These are phyloP conservation scores for Catharus ustulatus DNA, from an alignment of 2,797 vertebrate species.

Conservation along the genomic window DNA sequence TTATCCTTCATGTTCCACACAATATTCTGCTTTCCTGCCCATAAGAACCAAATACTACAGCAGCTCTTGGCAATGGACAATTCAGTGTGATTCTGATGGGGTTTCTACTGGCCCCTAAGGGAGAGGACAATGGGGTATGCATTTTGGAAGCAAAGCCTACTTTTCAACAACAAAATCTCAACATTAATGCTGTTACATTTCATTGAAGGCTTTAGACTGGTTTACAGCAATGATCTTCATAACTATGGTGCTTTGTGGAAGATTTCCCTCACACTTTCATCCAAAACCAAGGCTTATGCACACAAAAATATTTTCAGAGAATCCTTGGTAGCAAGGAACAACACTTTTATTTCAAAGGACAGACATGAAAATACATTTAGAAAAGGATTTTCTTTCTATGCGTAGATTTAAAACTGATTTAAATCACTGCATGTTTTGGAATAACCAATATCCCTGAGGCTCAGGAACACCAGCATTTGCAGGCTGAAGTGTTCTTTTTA, in stretches of 20 bases:
- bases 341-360: not conserved
- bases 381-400: not conserved
- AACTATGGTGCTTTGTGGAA: not conserved
- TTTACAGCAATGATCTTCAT: not conserved
- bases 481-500: not conserved
- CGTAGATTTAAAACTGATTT: rapidly evolving
- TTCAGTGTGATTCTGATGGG: not conserved
- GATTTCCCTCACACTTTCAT: not conserved
- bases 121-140: not conserved
- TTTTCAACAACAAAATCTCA: not conserved
- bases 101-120: not conserved
- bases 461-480: not conserved
- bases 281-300: not conserved
- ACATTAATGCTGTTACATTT: not conserved
- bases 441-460: not conserved
- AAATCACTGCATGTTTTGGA: not conserved
- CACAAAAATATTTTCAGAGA: not conserved
- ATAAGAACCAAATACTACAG: not conserved
- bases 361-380: rapidly evolving
- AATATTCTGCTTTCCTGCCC: not conserved
- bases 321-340: not conserved
- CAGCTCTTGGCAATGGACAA: not conserved
- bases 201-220: too few relatives aligned
- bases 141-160: not conserved
- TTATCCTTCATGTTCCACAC: not conserved